These are phyloP conservation scores for Oenanthe melanoleuca DNA, from an alignment of 2,113 vertebrate species.

Conservation along the genomic window DNA sequence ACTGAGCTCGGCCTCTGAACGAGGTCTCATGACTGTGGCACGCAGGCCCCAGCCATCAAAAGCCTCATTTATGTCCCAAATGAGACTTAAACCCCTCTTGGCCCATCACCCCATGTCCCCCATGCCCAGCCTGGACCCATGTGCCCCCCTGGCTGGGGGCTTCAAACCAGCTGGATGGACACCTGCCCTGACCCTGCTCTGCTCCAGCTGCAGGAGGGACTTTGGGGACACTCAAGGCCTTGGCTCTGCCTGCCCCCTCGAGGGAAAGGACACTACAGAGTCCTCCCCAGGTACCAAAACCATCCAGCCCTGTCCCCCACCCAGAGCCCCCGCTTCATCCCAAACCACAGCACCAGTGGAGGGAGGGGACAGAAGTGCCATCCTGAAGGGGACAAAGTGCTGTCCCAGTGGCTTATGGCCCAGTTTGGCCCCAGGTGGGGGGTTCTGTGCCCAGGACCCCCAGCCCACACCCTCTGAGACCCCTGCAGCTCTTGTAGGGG, in stretches of 20 bases:
- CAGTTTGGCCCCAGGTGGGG: not conserved
- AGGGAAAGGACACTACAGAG: not conserved
- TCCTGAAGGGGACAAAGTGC: not conserved
- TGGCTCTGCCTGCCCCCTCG: not conserved
- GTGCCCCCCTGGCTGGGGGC: not conserved
- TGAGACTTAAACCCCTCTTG: constrained; percentile 14
- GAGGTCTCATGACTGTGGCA: constrained; percentile 54
- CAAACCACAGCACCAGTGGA: rapidly evolving
- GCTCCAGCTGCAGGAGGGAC: not conserved
- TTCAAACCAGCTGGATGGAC: rapidly evolving
- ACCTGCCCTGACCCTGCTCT: not conserved
- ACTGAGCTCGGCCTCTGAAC: constrained; percentile 43
- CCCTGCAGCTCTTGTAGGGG: rapidly evolving
- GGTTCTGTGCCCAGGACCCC: too few relatives aligned
- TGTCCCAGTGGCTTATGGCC: rapidly evolving
- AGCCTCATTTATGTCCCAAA: constrained; percentile 56
- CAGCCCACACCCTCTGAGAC: rapidly evolving
- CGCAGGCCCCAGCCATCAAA: constrained; percentile 3
- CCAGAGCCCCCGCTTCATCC: not conserved
- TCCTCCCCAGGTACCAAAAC: not conserved
- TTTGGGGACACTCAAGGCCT: not conserved
- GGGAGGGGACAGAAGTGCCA: not conserved
- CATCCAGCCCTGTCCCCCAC: rapidly evolving
- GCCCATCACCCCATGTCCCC: rapidly evolving
- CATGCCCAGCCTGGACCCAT: rapidly evolving